Conservation (phyloP, 2,888 invertebrate species). For the Platycheirus rosarum region DNA sequence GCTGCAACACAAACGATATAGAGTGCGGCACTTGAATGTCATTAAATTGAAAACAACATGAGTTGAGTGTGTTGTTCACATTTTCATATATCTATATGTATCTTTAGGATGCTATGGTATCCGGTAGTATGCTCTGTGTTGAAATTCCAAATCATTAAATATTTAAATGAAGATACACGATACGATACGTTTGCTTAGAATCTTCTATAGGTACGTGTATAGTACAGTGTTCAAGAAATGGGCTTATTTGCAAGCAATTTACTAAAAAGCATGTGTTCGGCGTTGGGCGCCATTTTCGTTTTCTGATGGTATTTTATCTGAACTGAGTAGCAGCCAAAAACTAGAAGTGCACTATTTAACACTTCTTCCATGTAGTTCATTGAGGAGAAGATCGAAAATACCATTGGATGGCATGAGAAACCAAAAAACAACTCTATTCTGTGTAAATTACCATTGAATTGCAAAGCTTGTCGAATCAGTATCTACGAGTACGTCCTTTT, state of each 20-base stretch:
- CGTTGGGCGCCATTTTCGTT: conserved; percentile 37
- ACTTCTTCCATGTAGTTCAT: background rate
- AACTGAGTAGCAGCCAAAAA: conserved; percentile 1
- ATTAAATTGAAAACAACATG: conserved; percentile 44
- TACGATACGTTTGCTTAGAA: background rate
- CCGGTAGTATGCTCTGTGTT: conserved; percentile 9
- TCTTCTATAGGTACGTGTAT: background rate
- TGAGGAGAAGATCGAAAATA: conserved; percentile 1
- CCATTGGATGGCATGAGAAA: conserved; percentile 1
- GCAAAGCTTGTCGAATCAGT: conserved; percentile 29
- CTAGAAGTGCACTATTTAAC: conserved; percentile 23
- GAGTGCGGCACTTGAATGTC: conserved; percentile 18
- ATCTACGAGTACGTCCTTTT: conserved; percentile 40
- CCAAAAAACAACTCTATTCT: conserved; percentile 26
- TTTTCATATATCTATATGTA: background rate
- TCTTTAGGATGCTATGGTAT: background rate
- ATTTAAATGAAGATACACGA: conserved; percentile 30
- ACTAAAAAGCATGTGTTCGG: background rate
- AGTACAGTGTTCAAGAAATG: background rate
- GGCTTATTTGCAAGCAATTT: background rate
- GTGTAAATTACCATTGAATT: conserved; percentile 24
- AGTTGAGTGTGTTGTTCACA: conserved; percentile 16
- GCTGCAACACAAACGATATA: conserved; percentile 7
- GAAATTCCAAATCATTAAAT: conserved; percentile 46
- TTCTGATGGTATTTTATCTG: conserved; percentile 1